Evolutionary conservation across 2,888 invertebrate genomes (phyloP).

Genomic region (Hymenopus coronatus): DNA sequence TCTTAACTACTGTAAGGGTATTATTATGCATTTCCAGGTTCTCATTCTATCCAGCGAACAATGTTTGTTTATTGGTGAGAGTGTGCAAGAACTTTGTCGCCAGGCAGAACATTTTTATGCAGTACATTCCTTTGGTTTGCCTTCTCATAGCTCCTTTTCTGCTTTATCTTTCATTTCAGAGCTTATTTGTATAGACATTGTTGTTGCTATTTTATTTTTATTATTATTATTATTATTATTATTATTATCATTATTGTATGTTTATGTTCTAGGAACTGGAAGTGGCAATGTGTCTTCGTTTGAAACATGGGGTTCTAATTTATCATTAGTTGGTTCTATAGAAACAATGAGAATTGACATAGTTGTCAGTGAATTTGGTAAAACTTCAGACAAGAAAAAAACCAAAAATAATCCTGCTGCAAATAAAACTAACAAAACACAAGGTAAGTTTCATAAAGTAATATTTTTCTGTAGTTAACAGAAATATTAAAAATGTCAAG

Average conservation of each 20-base stretch:
- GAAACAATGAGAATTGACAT: slow-evolving; percentile 90
- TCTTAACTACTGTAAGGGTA: too few relatives aligned
- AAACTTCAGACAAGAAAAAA: slow-evolving; percentile 59
- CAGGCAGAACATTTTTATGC: too few relatives aligned
- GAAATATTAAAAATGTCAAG: too few relatives aligned
- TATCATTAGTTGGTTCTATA: slow-evolving; percentile 79
- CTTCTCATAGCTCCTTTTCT: too few relatives aligned
- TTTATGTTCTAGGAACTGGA: slow-evolving; percentile 45
- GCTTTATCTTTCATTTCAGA: too few relatives aligned
- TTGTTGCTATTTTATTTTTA: too few relatives aligned
- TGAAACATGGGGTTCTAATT: slow-evolving; percentile 85
- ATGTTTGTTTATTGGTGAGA: too few relatives aligned
- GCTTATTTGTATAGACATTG: too few relatives aligned
- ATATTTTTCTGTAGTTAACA: not conserved
- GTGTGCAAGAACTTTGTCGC: too few relatives aligned
- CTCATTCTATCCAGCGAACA: too few relatives aligned
- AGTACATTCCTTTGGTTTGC: too few relatives aligned
- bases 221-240: not conserved
- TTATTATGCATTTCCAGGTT: too few relatives aligned
- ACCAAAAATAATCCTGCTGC: slow-evolving; percentile 19
- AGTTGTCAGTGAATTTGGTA: slow-evolving; percentile 83
- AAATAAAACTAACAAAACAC: slow-evolving; percentile 24
- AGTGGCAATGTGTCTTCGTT: slow-evolving; percentile 64
- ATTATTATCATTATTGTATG: not conserved
- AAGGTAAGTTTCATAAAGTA: not conserved